Evolutionary conservation across 2,888 invertebrate genomes (phyloP), one percentile per base, ranked within the genome.

Genomic region (Meliscaeva auricollis): DNA sequence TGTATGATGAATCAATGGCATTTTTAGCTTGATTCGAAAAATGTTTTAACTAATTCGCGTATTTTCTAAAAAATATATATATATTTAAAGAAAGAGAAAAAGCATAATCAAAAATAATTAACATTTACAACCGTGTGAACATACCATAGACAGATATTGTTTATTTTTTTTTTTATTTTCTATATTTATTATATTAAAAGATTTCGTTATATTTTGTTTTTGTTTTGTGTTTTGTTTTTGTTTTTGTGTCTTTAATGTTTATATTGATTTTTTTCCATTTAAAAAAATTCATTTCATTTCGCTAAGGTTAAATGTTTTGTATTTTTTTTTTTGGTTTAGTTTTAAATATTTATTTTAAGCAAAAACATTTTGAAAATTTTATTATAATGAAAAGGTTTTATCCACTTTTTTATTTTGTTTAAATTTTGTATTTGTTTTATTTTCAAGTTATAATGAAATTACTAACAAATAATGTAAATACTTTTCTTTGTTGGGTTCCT

Each of bases 51-150:
- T 13, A 26, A 52, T 26, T 15, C 26, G 26, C 26, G n/a, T 0
- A 26, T 26, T 15, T 30, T 26, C 26, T 26, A 26, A 58, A 22
- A 38, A 35, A 38, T 38, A 20, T n/a, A 38, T 38, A 20, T n/a
- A 35, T 20, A 6, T 1, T 38, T 7, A 32, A 56, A 17, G n/a
- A 3, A 38, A 75, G 6, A 9, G 52, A 44, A 20, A 44, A n/a
- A 52, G 7, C 15, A 52, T 17, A 70, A 26, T 1, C 38, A 60
- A 76, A 56, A 46, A 13, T 75, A 72, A 54, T 75, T 72, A 72
- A 75, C 60, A 35, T 62, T 76, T 80, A 85, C 84, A 85, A 85
- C 84, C 84, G 76, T 85, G 84, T 85, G 76, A 85, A 84, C 73
- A 83, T 78, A 78, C 74, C 74, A 72, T 76, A 60, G 58, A 58